A percentile compares a stretch with the other conserved stretches of the same genome.
phyloP scores from a whole-genome alignment of 2,888 invertebrate species.

The Hypsopygia costalis region DNA sequence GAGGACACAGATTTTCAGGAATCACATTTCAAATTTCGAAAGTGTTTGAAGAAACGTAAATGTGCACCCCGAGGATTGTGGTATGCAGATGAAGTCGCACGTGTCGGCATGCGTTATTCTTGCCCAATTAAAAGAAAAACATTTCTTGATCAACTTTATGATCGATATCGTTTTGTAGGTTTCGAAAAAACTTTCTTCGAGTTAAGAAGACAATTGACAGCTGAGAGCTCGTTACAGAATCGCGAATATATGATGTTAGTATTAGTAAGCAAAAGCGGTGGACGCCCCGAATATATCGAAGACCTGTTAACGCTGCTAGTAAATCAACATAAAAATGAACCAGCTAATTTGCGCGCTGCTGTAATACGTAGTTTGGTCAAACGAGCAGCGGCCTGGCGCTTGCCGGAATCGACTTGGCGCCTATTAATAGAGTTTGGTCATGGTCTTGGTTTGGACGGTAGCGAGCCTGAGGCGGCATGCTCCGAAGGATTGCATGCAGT shows the following conservation, averaged over 20 bases:
- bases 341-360: conserved; percentile 45
- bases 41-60: conserved; percentile 1
- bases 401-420: conserved; percentile 42
- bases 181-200: conserved; percentile 47
- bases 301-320: conserved; percentile 37
- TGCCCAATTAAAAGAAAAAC: conserved; percentile 17
- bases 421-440: conserved; percentile 40
- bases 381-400: conserved; percentile 49
- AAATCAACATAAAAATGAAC: conserved; percentile 43
- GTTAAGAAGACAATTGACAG: conserved; percentile 35
- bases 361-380: conserved; percentile 54
- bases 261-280: conserved; percentile 57
- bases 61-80: conserved; percentile 19
- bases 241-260: conserved; percentile 55
- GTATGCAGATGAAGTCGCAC: conserved; percentile 6
- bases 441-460: conserved; percentile 52
- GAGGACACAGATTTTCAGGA: conserved; percentile 23
- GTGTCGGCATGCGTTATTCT: too few relatives aligned
- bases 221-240: conserved; percentile 38
- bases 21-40: conserved; percentile 14
- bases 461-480: conserved; percentile 33
- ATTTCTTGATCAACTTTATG: conserved; percentile 44
- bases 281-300: conserved; percentile 34
- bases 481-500: conserved; percentile 53
- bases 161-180: conserved; percentile 44